Conservation (phyloP, 2,888 invertebrate species). For the Rhyacophila evoluta region DNA sequence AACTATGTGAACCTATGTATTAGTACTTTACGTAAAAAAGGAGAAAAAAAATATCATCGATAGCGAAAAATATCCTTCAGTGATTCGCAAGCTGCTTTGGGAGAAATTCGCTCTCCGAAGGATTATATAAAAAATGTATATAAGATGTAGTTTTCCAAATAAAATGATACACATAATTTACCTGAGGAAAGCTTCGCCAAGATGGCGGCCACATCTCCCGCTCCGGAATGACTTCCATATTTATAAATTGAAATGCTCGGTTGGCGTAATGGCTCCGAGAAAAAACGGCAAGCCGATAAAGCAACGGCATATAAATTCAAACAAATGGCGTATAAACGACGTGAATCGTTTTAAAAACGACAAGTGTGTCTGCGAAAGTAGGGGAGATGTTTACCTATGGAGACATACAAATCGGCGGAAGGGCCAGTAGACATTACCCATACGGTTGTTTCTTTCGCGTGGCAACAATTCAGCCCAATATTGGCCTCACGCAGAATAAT, state of each 20-base stretch:
- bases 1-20: too few species aligned
- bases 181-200: neutral
- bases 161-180: neutral
- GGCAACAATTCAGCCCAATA: too few species aligned
- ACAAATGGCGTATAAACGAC: conserved; percentile 53
- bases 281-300: conserved; percentile 46
- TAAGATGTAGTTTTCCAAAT: too few species aligned
- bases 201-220: neutral
- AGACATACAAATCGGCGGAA: neutral
- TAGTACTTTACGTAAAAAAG: too few species aligned
- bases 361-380: conserved; percentile 31
- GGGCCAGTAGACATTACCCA: neutral
- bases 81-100: too few species aligned
- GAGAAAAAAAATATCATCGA: too few species aligned
- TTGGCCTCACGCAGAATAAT: too few species aligned
- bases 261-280: conserved; percentile 47
- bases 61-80: too few species aligned
- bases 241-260: conserved; percentile 48
- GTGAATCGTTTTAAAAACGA: conserved; percentile 46
- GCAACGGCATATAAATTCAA: conserved; percentile 49
- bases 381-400: conserved; percentile 34
- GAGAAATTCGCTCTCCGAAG: too few species aligned
- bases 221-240: conserved; percentile 29
- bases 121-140: too few species aligned
- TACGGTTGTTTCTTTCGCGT: too few species aligned